phyloP scores from a whole-genome alignment of 2,888 invertebrate genomes.

The Embidobia sp. region DNA sequence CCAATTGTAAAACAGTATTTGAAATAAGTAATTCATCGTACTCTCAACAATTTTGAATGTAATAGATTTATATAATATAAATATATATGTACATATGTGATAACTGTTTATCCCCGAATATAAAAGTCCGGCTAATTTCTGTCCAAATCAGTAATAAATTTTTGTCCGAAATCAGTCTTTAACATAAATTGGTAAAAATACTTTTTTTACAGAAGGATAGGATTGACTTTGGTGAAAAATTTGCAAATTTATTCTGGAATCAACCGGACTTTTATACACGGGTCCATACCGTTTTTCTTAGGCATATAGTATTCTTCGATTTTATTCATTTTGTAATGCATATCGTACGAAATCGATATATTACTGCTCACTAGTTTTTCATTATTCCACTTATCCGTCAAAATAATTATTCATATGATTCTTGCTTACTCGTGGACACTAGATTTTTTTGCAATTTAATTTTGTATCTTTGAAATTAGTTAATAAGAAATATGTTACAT shows the following conservation, averaged over 20 bases:
- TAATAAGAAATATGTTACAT: slow-evolving; percentile 36
- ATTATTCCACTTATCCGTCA: slow-evolving; percentile 20
- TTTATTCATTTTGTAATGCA: slow-evolving; percentile 21
- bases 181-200: too few relatives aligned
- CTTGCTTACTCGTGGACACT: slow-evolving; percentile 23
- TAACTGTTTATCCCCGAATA: slow-evolving; percentile 45
- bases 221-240: too few relatives aligned
- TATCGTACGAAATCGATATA: slow-evolving; percentile 21
- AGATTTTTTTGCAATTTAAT: slow-evolving; percentile 47
- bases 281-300: slow-evolving; percentile 17
- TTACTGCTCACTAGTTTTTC: slow-evolving; percentile 45
- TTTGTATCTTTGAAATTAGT: slow-evolving; percentile 52
- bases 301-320: slow-evolving; percentile 16
- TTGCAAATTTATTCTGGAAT: too few relatives aligned
- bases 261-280: too few relatives aligned
- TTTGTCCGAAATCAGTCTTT: too few relatives aligned
- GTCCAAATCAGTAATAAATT: too few relatives aligned
- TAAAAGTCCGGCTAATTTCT: too few relatives aligned
- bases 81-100: slow-evolving; percentile 50
- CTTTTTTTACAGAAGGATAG: too few relatives aligned
- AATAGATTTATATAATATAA: slow-evolving; percentile 37
- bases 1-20: slow-evolving; percentile 16
- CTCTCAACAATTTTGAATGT: not conserved
- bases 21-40: not conserved
- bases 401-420: slow-evolving; percentile 38